A percentile compares a stretch with the other conserved stretches of the same genome.
phyloP scores from a whole-genome alignment of 2,113 vertebrate genomes.

The Pelobates fuscus region DNA sequence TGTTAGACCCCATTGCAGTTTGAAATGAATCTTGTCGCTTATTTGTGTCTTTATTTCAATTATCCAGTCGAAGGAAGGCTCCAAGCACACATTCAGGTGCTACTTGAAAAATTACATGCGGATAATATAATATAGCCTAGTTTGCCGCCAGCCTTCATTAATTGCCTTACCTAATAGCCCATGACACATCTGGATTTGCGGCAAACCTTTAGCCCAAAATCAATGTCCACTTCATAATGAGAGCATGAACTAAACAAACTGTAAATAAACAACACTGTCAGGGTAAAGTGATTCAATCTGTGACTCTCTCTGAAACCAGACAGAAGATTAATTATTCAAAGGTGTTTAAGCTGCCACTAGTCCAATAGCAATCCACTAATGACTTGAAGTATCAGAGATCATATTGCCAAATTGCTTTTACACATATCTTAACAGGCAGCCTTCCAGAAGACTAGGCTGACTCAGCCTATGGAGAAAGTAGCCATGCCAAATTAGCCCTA shows the following conservation, averaged over 20 bases:
- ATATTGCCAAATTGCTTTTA: slow-evolving; percentile 45
- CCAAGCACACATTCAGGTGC: not conserved
- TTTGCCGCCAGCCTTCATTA: slow-evolving; percentile 27
- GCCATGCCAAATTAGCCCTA: too few species aligned
- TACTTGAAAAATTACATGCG: slow-evolving; percentile 1
- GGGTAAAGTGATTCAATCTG: slow-evolving; percentile 62
- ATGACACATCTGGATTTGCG: slow-evolving; percentile 47
- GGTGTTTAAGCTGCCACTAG: slow-evolving; percentile 52
- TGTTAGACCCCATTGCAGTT: too few species aligned
- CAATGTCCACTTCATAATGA: slow-evolving; percentile 56
- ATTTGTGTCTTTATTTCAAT: too few species aligned
- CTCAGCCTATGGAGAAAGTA: not conserved
- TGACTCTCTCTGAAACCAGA: slow-evolving; percentile 57
- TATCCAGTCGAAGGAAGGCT: not conserved
- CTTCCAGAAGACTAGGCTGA: not conserved
- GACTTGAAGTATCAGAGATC: not conserved
- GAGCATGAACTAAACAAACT: slow-evolving; percentile 53
- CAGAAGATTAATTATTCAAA: slow-evolving; percentile 61
- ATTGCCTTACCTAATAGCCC: slow-evolving; percentile 34
- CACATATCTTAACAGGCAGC: not conserved
- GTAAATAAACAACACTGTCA: slow-evolving; percentile 64
- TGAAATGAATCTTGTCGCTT: too few species aligned
- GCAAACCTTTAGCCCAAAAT: slow-evolving; percentile 56
- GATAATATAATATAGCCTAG: not conserved
- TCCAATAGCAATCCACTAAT: slow-evolving; percentile 52